Conservation (phyloP, 2,113 vertebrate species). For the Aspidoscelis tigris region DNA sequence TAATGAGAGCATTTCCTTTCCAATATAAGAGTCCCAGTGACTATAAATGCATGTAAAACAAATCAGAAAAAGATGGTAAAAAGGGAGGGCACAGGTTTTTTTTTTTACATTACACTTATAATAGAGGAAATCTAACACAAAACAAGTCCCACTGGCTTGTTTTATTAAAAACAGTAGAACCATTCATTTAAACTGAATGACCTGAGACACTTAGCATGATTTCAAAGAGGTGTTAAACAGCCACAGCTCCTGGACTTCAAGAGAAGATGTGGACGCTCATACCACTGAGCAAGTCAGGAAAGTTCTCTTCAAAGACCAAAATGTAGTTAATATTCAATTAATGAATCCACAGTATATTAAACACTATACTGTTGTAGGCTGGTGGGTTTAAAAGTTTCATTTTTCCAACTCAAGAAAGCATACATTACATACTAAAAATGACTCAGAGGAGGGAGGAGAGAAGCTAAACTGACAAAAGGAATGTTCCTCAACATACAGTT, state of each 20-base stretch:
- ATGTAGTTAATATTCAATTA: slow-evolving; percentile 77
- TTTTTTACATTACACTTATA: slow-evolving; percentile 67
- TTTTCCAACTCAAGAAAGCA: slow-evolving; percentile 79
- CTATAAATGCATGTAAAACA: slow-evolving; percentile 68
- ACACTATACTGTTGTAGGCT: slow-evolving; percentile 84
- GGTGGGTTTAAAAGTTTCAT: slow-evolving; percentile 81
- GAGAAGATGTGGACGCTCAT: slow-evolving; percentile 57
- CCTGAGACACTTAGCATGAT: slow-evolving; percentile 84
- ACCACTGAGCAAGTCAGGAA: slow-evolving; percentile 71
- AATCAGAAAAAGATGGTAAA: slow-evolving; percentile 51
- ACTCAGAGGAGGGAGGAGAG: slow-evolving; percentile 86
- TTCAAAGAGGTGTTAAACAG: slow-evolving; percentile 69
- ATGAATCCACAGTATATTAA: slow-evolving; percentile 84
- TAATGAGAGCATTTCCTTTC: slow-evolving; percentile 75
- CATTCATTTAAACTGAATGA: slow-evolving; percentile 92
- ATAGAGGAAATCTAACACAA: slow-evolving; percentile 61
- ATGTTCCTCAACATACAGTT: slow-evolving; percentile 77
- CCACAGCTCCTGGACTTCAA: slow-evolving; percentile 47
- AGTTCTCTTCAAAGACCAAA: slow-evolving; percentile 90
- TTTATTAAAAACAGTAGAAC: slow-evolving; percentile 95
- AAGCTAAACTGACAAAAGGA: slow-evolving; percentile 87
- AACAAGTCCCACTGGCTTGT: slow-evolving; percentile 79
- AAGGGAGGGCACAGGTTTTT: slow-evolving; percentile 50
- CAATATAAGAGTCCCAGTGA: slow-evolving; percentile 65
- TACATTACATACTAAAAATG: slow-evolving; percentile 82